Base-by-base conservation (phyloP, 1,140 invertebrate genomes). In the Lanistes nyassanus region DNA sequence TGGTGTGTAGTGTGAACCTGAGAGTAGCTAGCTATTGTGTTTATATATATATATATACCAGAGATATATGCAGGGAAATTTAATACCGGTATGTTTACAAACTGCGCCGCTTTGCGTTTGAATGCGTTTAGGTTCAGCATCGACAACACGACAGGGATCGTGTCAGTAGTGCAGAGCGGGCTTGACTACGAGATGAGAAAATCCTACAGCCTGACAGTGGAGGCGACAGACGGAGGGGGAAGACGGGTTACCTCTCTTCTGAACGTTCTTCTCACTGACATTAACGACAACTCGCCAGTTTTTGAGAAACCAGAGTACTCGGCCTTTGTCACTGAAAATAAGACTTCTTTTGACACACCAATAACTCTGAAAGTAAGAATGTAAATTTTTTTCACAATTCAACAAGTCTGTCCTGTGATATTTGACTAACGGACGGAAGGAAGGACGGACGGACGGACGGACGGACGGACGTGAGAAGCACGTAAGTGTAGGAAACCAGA, bases 181-280 rank as follows among this genome's bases (percentile, higher is more conserved):
- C 91, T 98, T 84, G 96, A 98, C 88, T 90, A 96, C 34, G 97
- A 98, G 89, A 91, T 94, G 36, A 91, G 95, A 21, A 92, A 94
- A 0, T 92, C 93, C 5, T 96, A 97, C 90, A 97, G 94, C 88
- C 89, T 98, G 5, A 98, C 95, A 0, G 93, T 97, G 0, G 96
- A 97, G 88, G 96, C 96, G 0, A 90, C 95, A 79, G 96, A 98
- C 86, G 93, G 95, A 4, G 91, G 92, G 80, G 96, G 95, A 62
- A 60, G 76, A 31, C 62, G 58, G 51, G 76, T n/a, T 29, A 76
- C 76, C 31, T 67, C 75, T 26, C 74, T 74, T 42, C 62, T 81
- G 37, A 74, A 53, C n/a, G 58, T 83, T 31, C 31, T 19, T 7
- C 31, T 83, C 34, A 67, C 56, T 34, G 80, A 83, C 60, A 36